Percentiles rank a stretch among this genome's conserved stretches.
phyloP scores from a whole-genome alignment of 2,797 vertebrate genomes.

The Chromis chromis region DNA sequence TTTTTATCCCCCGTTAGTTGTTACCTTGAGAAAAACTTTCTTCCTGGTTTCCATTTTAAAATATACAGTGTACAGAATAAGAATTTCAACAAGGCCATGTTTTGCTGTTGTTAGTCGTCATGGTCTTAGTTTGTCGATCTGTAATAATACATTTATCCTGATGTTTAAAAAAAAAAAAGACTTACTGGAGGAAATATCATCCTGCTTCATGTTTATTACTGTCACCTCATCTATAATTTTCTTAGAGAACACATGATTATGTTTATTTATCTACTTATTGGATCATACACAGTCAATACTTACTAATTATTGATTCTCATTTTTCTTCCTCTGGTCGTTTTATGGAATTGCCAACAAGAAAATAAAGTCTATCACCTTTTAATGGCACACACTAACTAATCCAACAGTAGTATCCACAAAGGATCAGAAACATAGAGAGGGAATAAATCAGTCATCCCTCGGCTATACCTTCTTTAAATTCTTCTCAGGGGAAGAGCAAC shows the following conservation, averaged over 20 bases:
- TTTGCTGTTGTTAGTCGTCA: too few species aligned
- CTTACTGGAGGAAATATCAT: background rate
- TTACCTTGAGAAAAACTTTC: too few species aligned
- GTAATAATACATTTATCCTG: too few species aligned
- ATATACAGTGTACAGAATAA: too few species aligned
- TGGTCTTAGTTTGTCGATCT: too few species aligned
- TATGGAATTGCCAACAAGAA: background rate
- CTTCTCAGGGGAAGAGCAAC: conserved; percentile 7
- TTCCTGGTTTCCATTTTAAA: too few species aligned
- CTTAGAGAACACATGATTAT: background rate
- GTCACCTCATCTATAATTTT: background rate
- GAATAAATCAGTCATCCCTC: background rate
- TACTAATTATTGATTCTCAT: background rate
- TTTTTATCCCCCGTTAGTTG: too few species aligned
- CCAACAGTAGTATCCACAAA: background rate
- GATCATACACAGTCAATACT: background rate
- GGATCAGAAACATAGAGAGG: too few species aligned
- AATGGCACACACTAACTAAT: background rate
- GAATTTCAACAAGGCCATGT: too few species aligned
- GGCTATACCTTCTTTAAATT: conserved; percentile 11
- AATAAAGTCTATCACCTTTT: background rate
- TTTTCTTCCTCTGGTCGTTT: background rate
- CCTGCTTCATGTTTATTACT: background rate
- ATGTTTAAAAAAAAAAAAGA: too few species aligned
- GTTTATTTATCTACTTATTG: background rate